Base-by-base conservation (phyloP, 2,113 vertebrate species). In the Upupa epops region DNA sequence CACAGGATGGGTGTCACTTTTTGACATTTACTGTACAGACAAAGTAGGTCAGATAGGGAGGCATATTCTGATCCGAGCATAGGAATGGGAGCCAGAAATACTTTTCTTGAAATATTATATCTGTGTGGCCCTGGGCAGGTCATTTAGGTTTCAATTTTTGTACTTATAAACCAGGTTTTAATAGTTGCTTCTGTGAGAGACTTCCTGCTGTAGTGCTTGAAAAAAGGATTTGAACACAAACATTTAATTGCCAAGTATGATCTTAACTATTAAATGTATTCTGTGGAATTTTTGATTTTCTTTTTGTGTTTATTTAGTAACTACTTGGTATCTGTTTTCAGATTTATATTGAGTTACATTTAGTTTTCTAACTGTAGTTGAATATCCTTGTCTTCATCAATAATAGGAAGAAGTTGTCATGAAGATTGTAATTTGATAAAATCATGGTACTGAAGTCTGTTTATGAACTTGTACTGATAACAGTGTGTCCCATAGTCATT, bases 1-100 rank as follows among this genome's bases (percentile, higher is more conserved):
- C 74, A 11, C 34, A 82, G 90, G 80, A 36, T 79, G 86, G 71
- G 78, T 92, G 88, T 95, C 83, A 83, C 34, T 96, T 86, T 82
- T 76, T 90, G 66, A 74, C 92, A 88, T 95, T 90, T 94, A 77
- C 83, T 83, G 74, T 92, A 86, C 92, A 93, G 88, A 94, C 90
- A 90, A 95, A 95, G 90, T 94, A 94, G 93, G 92, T 96, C 90
- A 95, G 91, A 66, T 32, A 79, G 83, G 70, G 81, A 94, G 86
- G 59, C 70, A 93, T 0, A 83, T 77, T 93, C 92, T 94, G 92
- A 66, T 94, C 96, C 93, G 86, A 92, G 88, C 88, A 85, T 4
- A 92, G 92, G 90, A 96, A 89, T 94, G 95, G 93, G 86, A 96
- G 21, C 58, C 86, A 90, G 83, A 92, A 92, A 88, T 79, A 58